These are phyloP conservation scores for Engystomops pustulosus DNA, from an alignment of 2,113 vertebrate genomes.

Conservation along the genomic window DNA sequence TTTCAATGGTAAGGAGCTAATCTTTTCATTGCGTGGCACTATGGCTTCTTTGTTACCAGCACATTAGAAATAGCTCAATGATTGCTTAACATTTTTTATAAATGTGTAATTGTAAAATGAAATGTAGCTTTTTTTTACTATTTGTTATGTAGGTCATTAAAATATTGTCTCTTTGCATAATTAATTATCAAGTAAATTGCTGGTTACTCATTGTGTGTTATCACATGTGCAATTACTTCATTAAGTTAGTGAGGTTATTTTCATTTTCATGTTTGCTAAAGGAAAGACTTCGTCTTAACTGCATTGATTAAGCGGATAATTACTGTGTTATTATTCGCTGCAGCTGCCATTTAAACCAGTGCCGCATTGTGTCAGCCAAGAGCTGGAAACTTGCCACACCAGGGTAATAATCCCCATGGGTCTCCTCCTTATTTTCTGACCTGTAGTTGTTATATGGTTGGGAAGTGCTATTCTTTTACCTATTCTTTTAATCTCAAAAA, in stretches of 20 bases:
- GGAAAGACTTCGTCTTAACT: slow-evolving; percentile 49
- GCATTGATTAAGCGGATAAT: slow-evolving; percentile 54
- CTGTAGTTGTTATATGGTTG: not conserved
- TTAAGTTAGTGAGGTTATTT: slow-evolving; percentile 47
- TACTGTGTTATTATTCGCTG: slow-evolving; percentile 24
- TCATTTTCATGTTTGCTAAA: slow-evolving; percentile 49
- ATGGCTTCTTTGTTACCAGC: not conserved
- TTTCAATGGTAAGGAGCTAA: not conserved
- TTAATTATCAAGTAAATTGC: slow-evolving; percentile 33
- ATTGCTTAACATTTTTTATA: not conserved
- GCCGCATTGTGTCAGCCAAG: slow-evolving; percentile 56
- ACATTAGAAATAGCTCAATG: not conserved
- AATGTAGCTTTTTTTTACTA: slow-evolving; percentile 13
- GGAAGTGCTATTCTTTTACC: slow-evolving; percentile 19
- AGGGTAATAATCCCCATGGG: slow-evolving; percentile 32
- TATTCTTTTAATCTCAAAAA: slow-evolving; percentile 26
- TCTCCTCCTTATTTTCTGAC: not conserved
- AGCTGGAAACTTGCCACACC: slow-evolving; percentile 37
- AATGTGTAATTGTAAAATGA: slow-evolving; percentile 23
- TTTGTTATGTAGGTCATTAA: slow-evolving; percentile 2
- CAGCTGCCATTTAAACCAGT: slow-evolving; percentile 55
- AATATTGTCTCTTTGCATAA: slow-evolving; percentile 9
- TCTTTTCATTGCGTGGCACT: not conserved
- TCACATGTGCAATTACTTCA: slow-evolving; percentile 49
- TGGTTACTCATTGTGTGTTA: slow-evolving; percentile 32